Evolutionary conservation across 2,113 vertebrate species (phyloP).

Genomic region (Limnothrissa miodon): DNA sequence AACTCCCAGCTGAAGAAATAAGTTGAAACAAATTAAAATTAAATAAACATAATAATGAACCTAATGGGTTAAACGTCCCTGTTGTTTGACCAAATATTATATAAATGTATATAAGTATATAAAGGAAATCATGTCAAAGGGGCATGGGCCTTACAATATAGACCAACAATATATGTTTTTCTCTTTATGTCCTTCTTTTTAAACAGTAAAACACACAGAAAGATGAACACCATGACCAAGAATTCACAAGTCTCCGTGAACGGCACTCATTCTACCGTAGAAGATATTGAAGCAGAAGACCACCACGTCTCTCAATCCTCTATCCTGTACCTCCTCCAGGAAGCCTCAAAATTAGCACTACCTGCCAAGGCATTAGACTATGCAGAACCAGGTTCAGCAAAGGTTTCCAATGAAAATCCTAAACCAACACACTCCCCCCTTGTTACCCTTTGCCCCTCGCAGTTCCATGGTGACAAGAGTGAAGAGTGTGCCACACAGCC

Average conservation of each 20-base stretch:
- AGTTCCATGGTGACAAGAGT: not conserved
- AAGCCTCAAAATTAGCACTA: slow-evolving; percentile 66
- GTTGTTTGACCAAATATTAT: not conserved
- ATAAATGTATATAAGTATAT: too few species aligned
- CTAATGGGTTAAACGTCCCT: not conserved
- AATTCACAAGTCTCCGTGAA: slow-evolving; percentile 38
- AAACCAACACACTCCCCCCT: not conserved
- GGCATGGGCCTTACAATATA: not conserved
- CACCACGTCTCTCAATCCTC: slow-evolving; percentile 51
- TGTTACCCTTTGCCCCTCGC: not conserved
- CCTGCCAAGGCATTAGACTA: slow-evolving; percentile 42
- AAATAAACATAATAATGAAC: not conserved
- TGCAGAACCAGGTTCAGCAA: slow-evolving; percentile 14
- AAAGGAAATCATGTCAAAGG: not conserved
- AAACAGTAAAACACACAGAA: slow-evolving; percentile 41
- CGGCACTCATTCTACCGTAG: slow-evolving; percentile 38
- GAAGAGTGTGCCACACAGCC: slow-evolving; percentile 24
- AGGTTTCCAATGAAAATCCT: slow-evolving; percentile 9
- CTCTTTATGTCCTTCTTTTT: not conserved
- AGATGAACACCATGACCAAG: slow-evolving; percentile 56
- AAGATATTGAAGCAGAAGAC: slow-evolving; percentile 42
- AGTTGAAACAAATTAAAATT: not conserved
- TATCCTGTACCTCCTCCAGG: slow-evolving; percentile 71
- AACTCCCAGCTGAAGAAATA: too few species aligned
- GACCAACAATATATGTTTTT: too few species aligned